These are phyloP conservation scores for Hydrotaea cyrtoneurina DNA, from an alignment of 2,888 invertebrate genomes.

Conservation along the genomic window DNA sequence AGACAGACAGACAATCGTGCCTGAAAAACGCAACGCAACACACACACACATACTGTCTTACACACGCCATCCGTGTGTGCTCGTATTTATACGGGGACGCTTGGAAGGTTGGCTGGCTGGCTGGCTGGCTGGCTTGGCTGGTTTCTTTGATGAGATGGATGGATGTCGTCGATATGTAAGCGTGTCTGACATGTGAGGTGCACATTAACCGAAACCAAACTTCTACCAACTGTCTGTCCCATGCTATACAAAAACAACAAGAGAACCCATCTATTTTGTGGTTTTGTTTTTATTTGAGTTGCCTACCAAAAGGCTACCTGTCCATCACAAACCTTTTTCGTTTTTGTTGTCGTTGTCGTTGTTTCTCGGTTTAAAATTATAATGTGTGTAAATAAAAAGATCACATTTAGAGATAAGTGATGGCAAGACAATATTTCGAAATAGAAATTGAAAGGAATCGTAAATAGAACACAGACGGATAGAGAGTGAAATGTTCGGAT, in stretches of 20 bases:
- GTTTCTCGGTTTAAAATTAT: constrained; percentile 8
- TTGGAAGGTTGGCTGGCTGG: not conserved
- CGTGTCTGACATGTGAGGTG: constrained; percentile 51
- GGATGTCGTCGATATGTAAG: constrained; percentile 45
- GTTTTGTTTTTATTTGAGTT: constrained; percentile 32
- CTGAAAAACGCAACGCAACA: not conserved
- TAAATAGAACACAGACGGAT: not conserved
- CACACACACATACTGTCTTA: not conserved
- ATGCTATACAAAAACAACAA: not conserved
- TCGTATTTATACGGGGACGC: not conserved
- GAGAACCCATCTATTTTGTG: constrained; percentile 37
- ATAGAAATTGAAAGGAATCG: constrained; percentile 31
- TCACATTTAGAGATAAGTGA: constrained; percentile 33
- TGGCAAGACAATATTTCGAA: constrained; percentile 7
- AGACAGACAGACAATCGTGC: not conserved
- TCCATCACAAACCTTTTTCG: constrained; percentile 20
- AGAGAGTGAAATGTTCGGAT: not conserved
- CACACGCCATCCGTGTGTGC: not conserved
- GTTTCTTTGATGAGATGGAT: not conserved
- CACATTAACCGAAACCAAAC: constrained; percentile 27
- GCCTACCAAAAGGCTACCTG: constrained; percentile 35
- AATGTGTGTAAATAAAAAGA: constrained; percentile 45
- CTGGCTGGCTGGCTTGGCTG: too few relatives aligned
- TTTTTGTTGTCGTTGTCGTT: not conserved
- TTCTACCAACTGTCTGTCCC: constrained; percentile 13